A percentile compares a stretch with the other conserved stretches of the same genome.
Conservation (phyloP, 35 echinoderm and acorn worm species). For the Ophiothrix spiculata region DNA sequence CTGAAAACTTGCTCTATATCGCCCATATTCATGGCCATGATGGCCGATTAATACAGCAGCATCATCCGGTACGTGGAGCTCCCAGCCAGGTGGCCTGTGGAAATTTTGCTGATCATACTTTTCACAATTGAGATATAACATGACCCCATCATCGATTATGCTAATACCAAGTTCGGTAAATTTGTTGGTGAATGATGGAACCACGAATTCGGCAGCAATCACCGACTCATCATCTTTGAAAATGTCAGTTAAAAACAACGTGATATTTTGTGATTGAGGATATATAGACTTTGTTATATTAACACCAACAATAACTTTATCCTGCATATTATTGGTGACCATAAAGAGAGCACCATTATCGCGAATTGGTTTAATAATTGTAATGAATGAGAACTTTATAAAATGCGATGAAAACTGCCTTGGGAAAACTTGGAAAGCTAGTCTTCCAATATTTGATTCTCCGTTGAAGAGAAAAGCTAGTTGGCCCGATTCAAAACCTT, state of each 20-base stretch:
- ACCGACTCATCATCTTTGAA: background rate
- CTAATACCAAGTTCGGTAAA: conserved; percentile 40
- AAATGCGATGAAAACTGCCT: conserved; percentile 25
- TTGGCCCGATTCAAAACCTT: conserved; percentile 7
- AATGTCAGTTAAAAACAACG: conserved; percentile 26
- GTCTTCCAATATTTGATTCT: conserved; percentile 46
- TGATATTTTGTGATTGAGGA: background rate
- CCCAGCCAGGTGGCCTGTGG: conserved; percentile 20
- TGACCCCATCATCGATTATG: conserved; percentile 31
- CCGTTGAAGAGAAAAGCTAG: conserved; percentile 45
- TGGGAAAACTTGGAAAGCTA: conserved; percentile 40
- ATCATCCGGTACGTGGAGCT: conserved; percentile 11
- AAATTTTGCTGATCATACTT: conserved; percentile 15
- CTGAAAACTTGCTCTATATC: conserved; percentile 5
- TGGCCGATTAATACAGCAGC: conserved; percentile 47
- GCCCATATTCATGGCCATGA: conserved; percentile 20
- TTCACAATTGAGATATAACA: conserved; percentile 32
- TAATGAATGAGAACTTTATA: conserved; percentile 45
- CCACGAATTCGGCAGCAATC: conserved; percentile 31
- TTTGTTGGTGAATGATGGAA: conserved; percentile 43
- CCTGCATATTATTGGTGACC: conserved; percentile 21
- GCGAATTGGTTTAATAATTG: conserved; percentile 22
- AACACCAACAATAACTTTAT: conserved; percentile 31
- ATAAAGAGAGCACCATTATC: conserved; percentile 31
- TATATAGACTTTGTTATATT: conserved; percentile 8